Percentiles rank a stretch among this genome's conserved stretches.
These are phyloP conservation scores for Prenolepis imparis DNA, from an alignment of 2,888 invertebrate genomes.

Conservation along the genomic window DNA sequence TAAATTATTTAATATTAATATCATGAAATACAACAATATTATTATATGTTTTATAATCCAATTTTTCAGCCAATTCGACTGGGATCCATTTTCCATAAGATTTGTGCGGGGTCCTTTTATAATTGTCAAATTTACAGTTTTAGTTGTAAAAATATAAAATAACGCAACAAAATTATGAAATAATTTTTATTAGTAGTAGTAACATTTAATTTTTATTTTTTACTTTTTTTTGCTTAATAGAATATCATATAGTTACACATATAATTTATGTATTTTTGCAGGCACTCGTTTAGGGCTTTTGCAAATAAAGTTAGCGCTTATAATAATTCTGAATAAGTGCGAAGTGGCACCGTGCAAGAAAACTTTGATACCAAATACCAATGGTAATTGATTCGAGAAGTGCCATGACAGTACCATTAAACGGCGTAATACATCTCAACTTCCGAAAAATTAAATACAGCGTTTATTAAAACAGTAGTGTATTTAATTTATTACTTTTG, in stretches of 20 bases:
- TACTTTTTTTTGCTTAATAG: background rate
- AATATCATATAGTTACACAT: background rate
- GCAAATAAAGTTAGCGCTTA: slow-evolving; percentile 79
- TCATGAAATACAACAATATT: background rate
- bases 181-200: background rate
- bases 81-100: too few relatives aligned
- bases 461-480: background rate
- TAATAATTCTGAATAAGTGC: slow-evolving; percentile 76
- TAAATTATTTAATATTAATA: background rate
- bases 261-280: slow-evolving; percentile 53
- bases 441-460: slow-evolving; percentile 44
- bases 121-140: background rate
- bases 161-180: background rate
- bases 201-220: background rate
- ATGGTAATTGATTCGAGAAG: slow-evolving; percentile 72
- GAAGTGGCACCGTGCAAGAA: slow-evolving; percentile 75
- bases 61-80: background rate
- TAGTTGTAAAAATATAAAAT: background rate
- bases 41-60: background rate
- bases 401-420: slow-evolving; percentile 66
- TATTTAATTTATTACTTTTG: background rate
- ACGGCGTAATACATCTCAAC: slow-evolving; percentile 74
- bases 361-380: slow-evolving; percentile 76
- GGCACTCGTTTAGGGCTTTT: slow-evolving; percentile 80
- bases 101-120: background rate